Evolutionary conservation across 2,797 vertebrate species (phyloP), one percentile per base, ranked within the genome.

Genomic region (Chanos chanos): DNA sequence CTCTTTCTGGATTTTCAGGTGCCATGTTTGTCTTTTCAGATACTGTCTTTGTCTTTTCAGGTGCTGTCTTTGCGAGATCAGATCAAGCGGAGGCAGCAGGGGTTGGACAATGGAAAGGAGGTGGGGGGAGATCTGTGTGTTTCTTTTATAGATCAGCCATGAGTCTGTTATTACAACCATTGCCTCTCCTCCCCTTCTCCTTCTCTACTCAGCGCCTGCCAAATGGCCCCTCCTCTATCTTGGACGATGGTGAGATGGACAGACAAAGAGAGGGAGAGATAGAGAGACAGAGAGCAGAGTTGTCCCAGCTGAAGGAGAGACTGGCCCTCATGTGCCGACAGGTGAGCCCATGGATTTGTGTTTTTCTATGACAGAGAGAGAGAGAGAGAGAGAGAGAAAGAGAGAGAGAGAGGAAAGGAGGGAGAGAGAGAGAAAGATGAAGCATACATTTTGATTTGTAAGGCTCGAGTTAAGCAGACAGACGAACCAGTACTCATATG

Each of bases 311-410:
- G 70, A 92, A 92, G 50, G 94, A 95, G 76, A 84, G 93, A 49
- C 87, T 94, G 73, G 92, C 92, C 3, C 89, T 92, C 73, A 87
- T 94, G 84, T 94, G 93, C 82, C 87, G 93, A 81, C 92, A 94
- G 86, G 92, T 94, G 77, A 87, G 83, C 39, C 41, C n/a, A 40
- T 25, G 34, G 15, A 34, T 56, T 43, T 30, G 40, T 45, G 48
- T 57, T 44, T 52, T 39, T 40, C 40, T 53, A 24, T 37, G 36
- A 7, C 24, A 16, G 27, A 31, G 4, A n/a, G 25, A 34, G 25
- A 28, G 10, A 22, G 37, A 9, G 28, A 13, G 61, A 13, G 18
- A 12, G 37, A 53, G 39, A 24, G 43, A 40, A 30, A 31, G 10
- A 55, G 27, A 45, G 37, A 27, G 13, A 19, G 12, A 12, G 47